Evolutionary conservation across 2,113 vertebrate genomes (phyloP).

Genomic region (Sebastes schlegelii): DNA sequence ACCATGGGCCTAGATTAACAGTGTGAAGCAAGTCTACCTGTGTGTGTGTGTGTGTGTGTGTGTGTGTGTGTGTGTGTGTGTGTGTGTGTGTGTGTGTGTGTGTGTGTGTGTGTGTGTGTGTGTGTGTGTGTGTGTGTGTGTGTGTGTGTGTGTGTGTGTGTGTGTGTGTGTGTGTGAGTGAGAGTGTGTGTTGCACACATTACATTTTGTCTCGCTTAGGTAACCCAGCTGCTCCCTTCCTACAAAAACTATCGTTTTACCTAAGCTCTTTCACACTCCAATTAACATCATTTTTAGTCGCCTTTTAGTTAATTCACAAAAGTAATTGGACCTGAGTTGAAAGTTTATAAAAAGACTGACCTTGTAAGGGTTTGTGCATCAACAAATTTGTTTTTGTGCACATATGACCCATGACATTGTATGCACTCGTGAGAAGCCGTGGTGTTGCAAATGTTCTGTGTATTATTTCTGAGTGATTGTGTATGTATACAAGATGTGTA

Average conservation of each 20-base stretch:
- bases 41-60: slow-evolving; percentile 35
- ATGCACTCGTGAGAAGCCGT: slow-evolving; percentile 9
- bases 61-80: slow-evolving; percentile 27
- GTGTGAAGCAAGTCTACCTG: slow-evolving; percentile 55
- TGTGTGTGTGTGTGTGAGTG: slow-evolving; percentile 37
- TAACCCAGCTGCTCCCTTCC: slow-evolving; percentile 43
- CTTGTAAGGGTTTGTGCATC: background rate
- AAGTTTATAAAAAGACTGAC: slow-evolving; percentile 6
- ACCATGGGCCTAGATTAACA: slow-evolving; percentile 68
- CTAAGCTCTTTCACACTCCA: slow-evolving; percentile 35
- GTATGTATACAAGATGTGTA: background rate
- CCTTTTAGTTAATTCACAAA: slow-evolving; percentile 5
- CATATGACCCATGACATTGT: background rate
- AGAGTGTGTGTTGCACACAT: slow-evolving; percentile 29
- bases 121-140: slow-evolving; percentile 35
- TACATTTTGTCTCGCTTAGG: slow-evolving; percentile 23
- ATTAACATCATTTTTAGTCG: slow-evolving; percentile 8
- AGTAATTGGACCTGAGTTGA: background rate
- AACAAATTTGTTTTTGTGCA: background rate
- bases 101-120: slow-evolving; percentile 41
- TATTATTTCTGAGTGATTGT: background rate
- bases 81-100: slow-evolving; percentile 19
- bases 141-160: slow-evolving; percentile 40
- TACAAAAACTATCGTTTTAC: slow-evolving; percentile 24
- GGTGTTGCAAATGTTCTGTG: background rate